These are phyloP conservation scores for Barbus barbus DNA, from an alignment of 2,113 vertebrate genomes.

Conservation along the genomic window DNA sequence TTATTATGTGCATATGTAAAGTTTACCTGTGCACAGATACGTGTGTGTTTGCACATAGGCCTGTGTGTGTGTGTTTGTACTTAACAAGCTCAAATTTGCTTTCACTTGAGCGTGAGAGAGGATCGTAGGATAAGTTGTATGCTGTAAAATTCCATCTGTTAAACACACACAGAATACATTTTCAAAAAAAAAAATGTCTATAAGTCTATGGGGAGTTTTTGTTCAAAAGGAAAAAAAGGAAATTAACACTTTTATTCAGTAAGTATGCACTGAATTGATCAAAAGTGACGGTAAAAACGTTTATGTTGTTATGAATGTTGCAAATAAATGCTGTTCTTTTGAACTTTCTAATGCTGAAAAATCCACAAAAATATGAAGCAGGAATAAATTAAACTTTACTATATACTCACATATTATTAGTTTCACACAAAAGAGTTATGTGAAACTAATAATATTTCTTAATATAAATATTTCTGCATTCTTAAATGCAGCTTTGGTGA, in stretches of 20 bases:
- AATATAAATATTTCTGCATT: neutral
- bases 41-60: neutral
- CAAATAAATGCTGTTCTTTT: neutral
- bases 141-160: constrained; percentile 27
- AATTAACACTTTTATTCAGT: neutral
- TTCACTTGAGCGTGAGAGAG: constrained; percentile 16
- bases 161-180: neutral
- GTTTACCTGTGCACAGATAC: neutral
- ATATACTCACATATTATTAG: too few relatives aligned
- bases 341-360: neutral
- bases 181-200: neutral
- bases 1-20: neutral
- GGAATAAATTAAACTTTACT: neutral
- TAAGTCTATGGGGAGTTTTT: neutral
- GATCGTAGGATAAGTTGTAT: constrained; percentile 27
- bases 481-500: neutral
- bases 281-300: neutral
- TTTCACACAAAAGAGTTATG: too few relatives aligned
- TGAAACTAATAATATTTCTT: neutral
- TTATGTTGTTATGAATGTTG: neutral
- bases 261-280: neutral
- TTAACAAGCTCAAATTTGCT: constrained; percentile 18
- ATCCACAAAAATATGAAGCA: neutral
- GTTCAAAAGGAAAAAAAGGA: neutral
- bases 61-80: neutral